Base-by-base conservation (phyloP, 1,140 invertebrate genomes). In the Drosophila sucinea region DNA sequence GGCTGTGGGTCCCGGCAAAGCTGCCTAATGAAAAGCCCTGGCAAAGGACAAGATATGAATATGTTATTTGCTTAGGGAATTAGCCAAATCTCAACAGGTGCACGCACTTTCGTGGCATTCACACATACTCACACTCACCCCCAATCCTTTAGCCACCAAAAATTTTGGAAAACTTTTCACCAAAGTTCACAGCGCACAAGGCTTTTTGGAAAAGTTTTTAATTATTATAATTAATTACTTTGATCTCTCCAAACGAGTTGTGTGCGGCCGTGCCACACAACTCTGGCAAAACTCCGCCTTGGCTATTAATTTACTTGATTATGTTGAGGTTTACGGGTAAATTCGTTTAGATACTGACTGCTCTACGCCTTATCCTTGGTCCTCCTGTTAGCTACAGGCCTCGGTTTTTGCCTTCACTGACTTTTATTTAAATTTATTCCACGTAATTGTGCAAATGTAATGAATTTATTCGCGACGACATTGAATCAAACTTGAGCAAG, bases 161-260 rank as follows among this genome's bases (percentile, higher is more conserved):
- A 78, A 67, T 77, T 66, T 57, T 33, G 58, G 51, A 68, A 86
- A 87, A 87, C 38, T 83, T 89, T 81, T 67, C 47, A 38, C 64
- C 64, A 67, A 38, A 47, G 69, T 44, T 64, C 25, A 38, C 56
- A 32, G 69, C 67, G 69, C 47, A 70, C 68, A 72, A 71, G 67
- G 65, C 69, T 41, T 75, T 71, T 66, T 66, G 56, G 41, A 68
- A 83, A 87, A 87, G 84, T 87, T 87, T 89, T 89, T 87, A 87
- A 84, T 87, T 87, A 87, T 89, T 87, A 87, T 87, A 87, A 87
- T 87, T 87, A 87, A 89, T 87, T 87, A 87, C 83, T 89, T 87
- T 87, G 83, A 87, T 87, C 83, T 87, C 84, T 71, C 60, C 63
- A 72, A 8, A 72, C 44, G 54, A 63, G 69, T 72, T 76, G 30